Percentiles rank a stretch among this genome's conserved stretches.
These are phyloP conservation scores for Cheilosia scutellata DNA, from an alignment of 2,888 invertebrate species.

Conservation along the genomic window DNA sequence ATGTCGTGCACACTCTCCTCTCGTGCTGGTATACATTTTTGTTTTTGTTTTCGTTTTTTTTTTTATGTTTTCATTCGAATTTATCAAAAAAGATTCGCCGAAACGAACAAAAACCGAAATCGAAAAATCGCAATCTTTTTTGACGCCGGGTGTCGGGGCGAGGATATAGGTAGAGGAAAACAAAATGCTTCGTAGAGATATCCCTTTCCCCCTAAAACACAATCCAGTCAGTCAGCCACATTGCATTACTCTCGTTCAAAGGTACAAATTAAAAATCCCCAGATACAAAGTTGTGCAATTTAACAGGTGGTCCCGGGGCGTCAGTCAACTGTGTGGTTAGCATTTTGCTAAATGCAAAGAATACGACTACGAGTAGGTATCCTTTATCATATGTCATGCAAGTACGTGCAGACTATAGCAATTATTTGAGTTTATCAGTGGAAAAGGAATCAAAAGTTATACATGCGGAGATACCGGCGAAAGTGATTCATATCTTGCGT, in stretches of 20 bases:
- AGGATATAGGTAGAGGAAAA: neutral
- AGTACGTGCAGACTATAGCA: constrained; percentile 31
- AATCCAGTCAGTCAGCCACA: constrained; percentile 23
- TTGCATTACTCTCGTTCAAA: constrained; percentile 24
- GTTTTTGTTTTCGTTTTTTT: constrained; percentile 23
- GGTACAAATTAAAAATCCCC: constrained; percentile 61
- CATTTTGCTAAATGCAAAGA: constrained; percentile 26
- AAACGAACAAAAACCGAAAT: constrained; percentile 67
- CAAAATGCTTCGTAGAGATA: neutral
- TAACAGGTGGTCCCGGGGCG: constrained; percentile 70
- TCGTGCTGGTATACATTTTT: constrained; percentile 54
- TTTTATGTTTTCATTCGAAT: constrained; percentile 51
- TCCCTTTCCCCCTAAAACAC: neutral
- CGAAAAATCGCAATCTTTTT: constrained; percentile 54
- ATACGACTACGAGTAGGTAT: constrained; percentile 12
- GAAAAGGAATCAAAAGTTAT: neutral
- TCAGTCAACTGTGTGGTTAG: constrained; percentile 68
- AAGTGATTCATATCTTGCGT: constrained; percentile 13
- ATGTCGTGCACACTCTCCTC: constrained; percentile 62
- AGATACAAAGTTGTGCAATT: constrained; percentile 67
- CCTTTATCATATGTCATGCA: constrained; percentile 54
- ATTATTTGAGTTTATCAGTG: constrained; percentile 13
- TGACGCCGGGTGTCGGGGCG: constrained; percentile 1
- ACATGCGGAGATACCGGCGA: no score
- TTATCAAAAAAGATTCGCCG: constrained; percentile 69